Evolutionary conservation across 2,797 vertebrate species (phyloP).

Genomic region (Chelon auratus): DNA sequence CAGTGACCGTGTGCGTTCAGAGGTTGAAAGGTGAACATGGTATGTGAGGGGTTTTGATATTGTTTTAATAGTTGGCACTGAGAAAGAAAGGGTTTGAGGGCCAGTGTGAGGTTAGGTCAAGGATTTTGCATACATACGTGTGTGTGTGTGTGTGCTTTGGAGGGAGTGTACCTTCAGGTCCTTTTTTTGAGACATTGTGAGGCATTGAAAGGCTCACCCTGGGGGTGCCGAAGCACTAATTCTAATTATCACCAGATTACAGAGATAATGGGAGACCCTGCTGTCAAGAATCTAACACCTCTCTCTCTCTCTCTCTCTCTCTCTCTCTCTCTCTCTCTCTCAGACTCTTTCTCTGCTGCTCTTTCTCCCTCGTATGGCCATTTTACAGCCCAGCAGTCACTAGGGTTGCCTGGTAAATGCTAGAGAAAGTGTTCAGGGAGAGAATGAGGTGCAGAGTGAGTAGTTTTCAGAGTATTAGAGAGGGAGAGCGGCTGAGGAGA

Average conservation of each 20-base stretch:
- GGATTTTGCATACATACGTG: constrained; percentile 47
- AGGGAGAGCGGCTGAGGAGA: constrained; percentile 74
- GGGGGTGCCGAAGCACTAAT: constrained; percentile 83
- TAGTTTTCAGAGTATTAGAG: constrained; percentile 80
- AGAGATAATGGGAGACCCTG: constrained; percentile 85
- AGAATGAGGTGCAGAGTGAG: constrained; percentile 79
- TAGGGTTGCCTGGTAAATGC: constrained; percentile 75
- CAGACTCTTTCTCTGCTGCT: constrained; percentile 59
- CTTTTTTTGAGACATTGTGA: constrained; percentile 77
- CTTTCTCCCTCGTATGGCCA: constrained; percentile 76
- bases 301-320: constrained; percentile 77
- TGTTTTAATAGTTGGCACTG: constrained; percentile 68
- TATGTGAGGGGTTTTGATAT: constrained; percentile 68
- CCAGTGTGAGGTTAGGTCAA: constrained; percentile 70
- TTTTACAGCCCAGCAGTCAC: constrained; percentile 86
- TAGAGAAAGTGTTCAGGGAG: constrained; percentile 72
- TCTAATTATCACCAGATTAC: constrained; percentile 86
- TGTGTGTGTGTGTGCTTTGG: constrained; percentile 48
- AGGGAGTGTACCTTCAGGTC: constrained; percentile 68
- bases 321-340: constrained; percentile 77
- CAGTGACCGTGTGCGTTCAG: constrained; percentile 44
- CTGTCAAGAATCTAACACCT: constrained; percentile 80
- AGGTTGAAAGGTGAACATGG: constrained; percentile 55
- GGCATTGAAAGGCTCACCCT: constrained; percentile 75
- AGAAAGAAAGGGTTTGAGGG: constrained; percentile 64